Evolutionary conservation across 2,113 vertebrate genomes (phyloP), one percentile per base, ranked within the genome.

Genomic region (Ariopsis seemanni): DNA sequence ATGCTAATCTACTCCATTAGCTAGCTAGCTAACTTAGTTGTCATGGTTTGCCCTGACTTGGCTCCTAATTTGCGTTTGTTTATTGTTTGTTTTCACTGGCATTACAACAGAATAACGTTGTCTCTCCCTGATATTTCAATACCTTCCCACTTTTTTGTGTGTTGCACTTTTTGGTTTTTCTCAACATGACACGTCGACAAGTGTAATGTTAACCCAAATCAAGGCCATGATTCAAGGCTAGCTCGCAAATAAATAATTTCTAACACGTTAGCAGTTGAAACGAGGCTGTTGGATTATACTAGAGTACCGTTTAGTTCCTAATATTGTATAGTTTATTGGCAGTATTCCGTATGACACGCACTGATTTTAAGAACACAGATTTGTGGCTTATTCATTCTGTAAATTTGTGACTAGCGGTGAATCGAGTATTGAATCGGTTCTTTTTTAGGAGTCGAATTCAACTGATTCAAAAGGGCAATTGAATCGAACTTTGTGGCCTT

Each of bases 121-220:
- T 81, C 8, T 62, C 2, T 11, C n/a, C 20, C 5, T 42, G 18
- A 62, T 48, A 25, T 62, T 62, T 82, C 25, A 60, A 5, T 60
- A 11, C 34, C 10, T 27, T 3, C n/a, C 5, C 74, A 77, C 22
- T 77, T 78, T 80, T 58, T 0, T 30, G 52, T 42, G 42, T 42
- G 3, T 80, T 58, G 4, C 1, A 62, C 79, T 82, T 82, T 62
- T 62, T 22, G 5, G 2, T 34, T 22, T 62, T 42, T 25, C 10
- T 62, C 57, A 48, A 9, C 9, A 82, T 82, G 79, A 82, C 79
- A 82, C 79, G 79, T 82, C 30, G 58, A 62, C 79, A 82, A 48
- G 30, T 82, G 18, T 82, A 82, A 34, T 27, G 27, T 80, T 58
- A 34, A 62, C 17, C 30, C 79, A 18, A 12, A 22, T 25, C 17